phyloP scores from a whole-genome alignment of 2,888 invertebrate species.

The Tillus elongatus region DNA sequence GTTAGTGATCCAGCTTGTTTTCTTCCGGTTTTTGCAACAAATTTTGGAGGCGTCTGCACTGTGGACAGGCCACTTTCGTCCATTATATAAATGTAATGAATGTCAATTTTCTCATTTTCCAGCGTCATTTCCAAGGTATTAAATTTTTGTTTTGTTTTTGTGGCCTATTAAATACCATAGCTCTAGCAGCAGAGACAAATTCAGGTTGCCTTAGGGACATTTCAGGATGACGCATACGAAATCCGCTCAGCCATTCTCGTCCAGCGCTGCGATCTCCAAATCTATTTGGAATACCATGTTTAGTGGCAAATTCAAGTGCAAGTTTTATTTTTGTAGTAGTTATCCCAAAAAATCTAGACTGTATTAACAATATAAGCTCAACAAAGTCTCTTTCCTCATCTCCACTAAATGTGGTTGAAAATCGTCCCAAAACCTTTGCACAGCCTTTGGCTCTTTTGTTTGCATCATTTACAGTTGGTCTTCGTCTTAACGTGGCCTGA shows the following conservation, averaged over 20 bases:
- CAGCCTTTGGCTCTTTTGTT: conserved; percentile 3
- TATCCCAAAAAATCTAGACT: conserved; percentile 1
- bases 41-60: conserved; percentile 33
- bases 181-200: conserved; percentile 3
- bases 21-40: conserved; percentile 30
- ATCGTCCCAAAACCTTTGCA: conserved; percentile 2
- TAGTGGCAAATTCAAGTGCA: conserved; percentile 11
- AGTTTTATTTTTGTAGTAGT: conserved; percentile 6
- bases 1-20: conserved; percentile 35
- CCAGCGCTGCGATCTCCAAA: conserved; percentile 9
- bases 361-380: not conserved
- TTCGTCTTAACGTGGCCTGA: conserved; percentile 1
- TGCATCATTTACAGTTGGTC: not conserved
- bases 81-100: not conserved
- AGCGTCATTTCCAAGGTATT: conserved; percentile 9
- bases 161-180: conserved; percentile 5
- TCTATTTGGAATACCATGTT: conserved; percentile 1
- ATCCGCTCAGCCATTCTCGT: conserved; percentile 11
- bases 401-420: conserved; percentile 3
- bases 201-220: conserved; percentile 9
- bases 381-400: conserved; percentile 2
- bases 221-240: conserved; percentile 5
- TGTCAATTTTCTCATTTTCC: conserved; percentile 5
- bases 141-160: conserved; percentile 9
- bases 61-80: conserved; percentile 34